Evolutionary conservation across 2,888 invertebrate genomes (phyloP).

Genomic region (Ganaspis brasiliensis): DNA sequence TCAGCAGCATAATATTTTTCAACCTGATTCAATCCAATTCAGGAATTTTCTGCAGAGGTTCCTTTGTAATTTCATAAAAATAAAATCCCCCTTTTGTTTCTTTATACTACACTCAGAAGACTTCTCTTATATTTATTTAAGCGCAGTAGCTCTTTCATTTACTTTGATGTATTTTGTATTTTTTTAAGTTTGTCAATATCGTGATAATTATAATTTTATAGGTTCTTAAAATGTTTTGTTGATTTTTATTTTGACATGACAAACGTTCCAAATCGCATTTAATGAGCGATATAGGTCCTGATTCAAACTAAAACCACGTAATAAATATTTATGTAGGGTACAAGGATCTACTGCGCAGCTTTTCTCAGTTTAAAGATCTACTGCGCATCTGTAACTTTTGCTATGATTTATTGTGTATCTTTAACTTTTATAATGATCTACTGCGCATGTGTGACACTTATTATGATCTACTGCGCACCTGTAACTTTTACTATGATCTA

Average conservation of each 20-base stretch:
- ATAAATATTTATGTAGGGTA: no score
- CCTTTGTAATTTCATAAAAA: not conserved
- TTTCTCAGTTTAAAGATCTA: no score
- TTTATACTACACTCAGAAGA: not conserved
- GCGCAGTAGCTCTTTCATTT: not conserved
- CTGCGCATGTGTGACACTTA: not conserved
- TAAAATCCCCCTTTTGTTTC: not conserved
- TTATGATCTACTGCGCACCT: no score
- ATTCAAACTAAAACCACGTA: no score
- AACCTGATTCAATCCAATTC: constrained; percentile 15
- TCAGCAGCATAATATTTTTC: constrained; percentile 25
- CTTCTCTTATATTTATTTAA: not conserved
- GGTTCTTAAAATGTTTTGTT: no score
- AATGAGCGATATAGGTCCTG: no score
- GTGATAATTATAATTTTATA: no score
- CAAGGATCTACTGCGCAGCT: no score
- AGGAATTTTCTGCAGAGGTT: not conserved
- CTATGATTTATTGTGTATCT: not conserved
- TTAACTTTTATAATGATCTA: not conserved
- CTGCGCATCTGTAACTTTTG: no score
- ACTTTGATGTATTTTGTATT: not conserved
- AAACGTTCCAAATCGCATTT: no score
- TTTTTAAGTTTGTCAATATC: no score
- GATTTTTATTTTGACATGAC: no score
- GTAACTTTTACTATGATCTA: not conserved